Base-by-base conservation (phyloP, 2,113 vertebrate genomes). In the Stigmatopora nigra region DNA sequence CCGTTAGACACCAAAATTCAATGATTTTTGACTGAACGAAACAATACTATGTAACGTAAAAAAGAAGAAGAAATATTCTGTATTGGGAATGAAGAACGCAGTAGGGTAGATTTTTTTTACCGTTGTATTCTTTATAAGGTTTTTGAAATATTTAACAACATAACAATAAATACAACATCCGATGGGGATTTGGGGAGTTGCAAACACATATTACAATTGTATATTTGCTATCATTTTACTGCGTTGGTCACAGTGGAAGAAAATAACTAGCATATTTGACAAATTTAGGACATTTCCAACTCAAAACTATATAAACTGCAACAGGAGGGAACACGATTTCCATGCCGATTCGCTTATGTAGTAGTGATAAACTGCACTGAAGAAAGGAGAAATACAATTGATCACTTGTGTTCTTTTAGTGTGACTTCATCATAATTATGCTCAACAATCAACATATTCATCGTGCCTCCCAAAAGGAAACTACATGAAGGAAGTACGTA, bases 351-450 rank as follows among this genome's bases (percentile, higher is more conserved):
- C 69, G 67, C 59, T 80, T 80, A 76, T 83, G 73, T 73, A 59
- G 70, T 69, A 64, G 61, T 17, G 80, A 85, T 83, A 77, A 85
- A 76, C 70, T 61, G 69, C 73, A 62, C 67, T 70, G 73, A 78
- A 87, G 83, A 84, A 87, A 81, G 76, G 72, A 71, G 70, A 60
- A 83, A 56, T 61, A 72, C 66, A 70, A 77, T 70, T 73, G 76
- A 82, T 84, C 82, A 79, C 63, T 64, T 67, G 77, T 52, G 68
- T 68, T 71, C 22, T 64, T 52, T 61, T 51, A 59, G 55, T 41
- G 65, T 70, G 17, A 7, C 9, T 36, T 48, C 66, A 36, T 68
- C 67, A 48, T 64, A 69, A 67, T 25, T 31, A 61, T 65, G 67
- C 51, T 19, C 46, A 49, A 63, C 67, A 64, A 65, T 65, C 69